A percentile compares a stretch with the other conserved stretches of the same genome.
Evolutionary conservation across 1,140 invertebrate genomes (phyloP).

Genomic region (Diorhabda elongata): DNA sequence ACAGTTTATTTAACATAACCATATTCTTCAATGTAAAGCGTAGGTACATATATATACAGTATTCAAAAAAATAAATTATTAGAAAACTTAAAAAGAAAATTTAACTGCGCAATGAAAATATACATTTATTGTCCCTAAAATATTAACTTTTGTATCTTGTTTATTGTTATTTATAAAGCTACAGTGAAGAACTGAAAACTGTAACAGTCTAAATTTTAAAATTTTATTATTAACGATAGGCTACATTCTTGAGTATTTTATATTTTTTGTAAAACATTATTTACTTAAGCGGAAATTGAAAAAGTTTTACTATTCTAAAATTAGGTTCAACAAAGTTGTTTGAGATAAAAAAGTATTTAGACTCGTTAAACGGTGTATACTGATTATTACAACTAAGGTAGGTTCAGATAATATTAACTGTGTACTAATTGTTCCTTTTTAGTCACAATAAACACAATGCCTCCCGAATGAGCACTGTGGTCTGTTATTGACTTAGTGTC

Average conservation of each 20-base stretch:
- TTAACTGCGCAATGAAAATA: conserved; percentile 5
- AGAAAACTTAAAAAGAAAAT: conserved; percentile 5
- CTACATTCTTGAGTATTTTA: conserved; percentile 6
- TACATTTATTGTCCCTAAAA: conserved; percentile 15
- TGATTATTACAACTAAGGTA: too few relatives aligned
- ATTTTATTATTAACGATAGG: background rate
- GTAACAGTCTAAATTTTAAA: background rate
- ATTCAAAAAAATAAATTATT: conserved; percentile 5
- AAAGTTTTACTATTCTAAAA: background rate
- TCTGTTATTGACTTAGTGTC: too few relatives aligned
- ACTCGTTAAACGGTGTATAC: too few relatives aligned
- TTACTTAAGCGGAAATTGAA: too few relatives aligned
- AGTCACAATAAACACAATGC: too few relatives aligned
- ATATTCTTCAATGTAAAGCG: conserved; percentile 12
- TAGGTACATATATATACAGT: conserved; percentile 13
- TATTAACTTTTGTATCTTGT: background rate
- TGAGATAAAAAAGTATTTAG: too few relatives aligned
- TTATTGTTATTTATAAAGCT: conserved; percentile 8
- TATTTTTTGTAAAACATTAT: too few relatives aligned
- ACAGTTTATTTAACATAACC: conserved; percentile 17
- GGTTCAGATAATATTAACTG: too few relatives aligned
- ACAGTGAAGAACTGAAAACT: background rate
- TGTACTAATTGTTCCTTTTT: too few relatives aligned
- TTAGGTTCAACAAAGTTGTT: background rate
- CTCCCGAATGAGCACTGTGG: too few relatives aligned